Conservation (phyloP, 1,140 invertebrate species). For the Eciton burchellii region DNA sequence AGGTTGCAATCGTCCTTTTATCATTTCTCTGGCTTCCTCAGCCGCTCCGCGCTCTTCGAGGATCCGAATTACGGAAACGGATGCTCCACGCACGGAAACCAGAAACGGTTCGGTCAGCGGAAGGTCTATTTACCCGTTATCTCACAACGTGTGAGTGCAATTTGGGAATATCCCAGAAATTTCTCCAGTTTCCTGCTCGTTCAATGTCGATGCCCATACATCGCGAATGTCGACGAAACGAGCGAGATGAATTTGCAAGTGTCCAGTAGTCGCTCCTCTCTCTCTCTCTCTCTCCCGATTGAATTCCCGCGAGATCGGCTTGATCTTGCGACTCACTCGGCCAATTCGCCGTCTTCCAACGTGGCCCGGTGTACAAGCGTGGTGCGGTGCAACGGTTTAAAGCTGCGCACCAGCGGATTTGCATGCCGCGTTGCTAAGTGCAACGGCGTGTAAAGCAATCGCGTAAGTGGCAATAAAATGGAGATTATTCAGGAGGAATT, state of each 20-base stretch:
- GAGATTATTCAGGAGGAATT: conserved; percentile 19
- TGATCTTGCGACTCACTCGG: not conserved
- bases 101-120: not conserved
- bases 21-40: not conserved
- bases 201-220: not conserved
- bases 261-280: not conserved
- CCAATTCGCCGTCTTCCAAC: not conserved
- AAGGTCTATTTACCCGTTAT: not conserved
- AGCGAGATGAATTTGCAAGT: not conserved
- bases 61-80: no score
- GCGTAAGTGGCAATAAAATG: conserved; percentile 6
- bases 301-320: conserved; percentile 6
- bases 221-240: not conserved
- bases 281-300: not conserved
- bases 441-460: conserved; percentile 15
- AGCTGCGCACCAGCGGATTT: not conserved
- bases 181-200: not conserved
- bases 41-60: no score
- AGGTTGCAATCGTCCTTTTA: conserved; percentile 27
- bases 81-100: no score
- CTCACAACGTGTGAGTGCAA: not conserved
- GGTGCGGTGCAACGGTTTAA: not conserved
- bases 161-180: not conserved
- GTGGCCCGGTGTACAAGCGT: not conserved
- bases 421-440: conserved; percentile 18